A percentile compares a stretch with the other conserved stretches of the same genome.
Conservation (phyloP, 2,888 invertebrate species). For the Pherbina coryleti region DNA sequence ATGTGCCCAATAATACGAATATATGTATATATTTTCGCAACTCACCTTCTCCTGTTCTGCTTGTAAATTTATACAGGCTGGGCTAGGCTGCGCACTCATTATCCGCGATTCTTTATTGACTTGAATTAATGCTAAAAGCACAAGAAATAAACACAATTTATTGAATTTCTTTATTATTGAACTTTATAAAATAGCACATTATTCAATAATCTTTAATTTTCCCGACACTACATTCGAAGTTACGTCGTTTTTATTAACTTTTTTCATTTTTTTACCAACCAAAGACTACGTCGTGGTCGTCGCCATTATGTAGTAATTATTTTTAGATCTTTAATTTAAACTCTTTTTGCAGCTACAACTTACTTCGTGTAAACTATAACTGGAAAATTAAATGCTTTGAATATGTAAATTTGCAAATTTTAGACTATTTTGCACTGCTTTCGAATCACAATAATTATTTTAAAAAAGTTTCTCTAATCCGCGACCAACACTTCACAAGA, state of each 20-base stretch:
- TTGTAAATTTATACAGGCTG: constrained; percentile 76
- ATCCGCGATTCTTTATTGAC: constrained; percentile 52
- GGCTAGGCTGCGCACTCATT: constrained; percentile 84
- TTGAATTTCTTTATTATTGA: background rate
- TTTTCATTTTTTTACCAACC: constrained; percentile 41
- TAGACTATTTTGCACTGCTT: constrained; percentile 35
- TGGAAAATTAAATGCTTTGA: constrained; percentile 37
- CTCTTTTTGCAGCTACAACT: constrained; percentile 33
- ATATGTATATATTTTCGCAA: constrained; percentile 15
- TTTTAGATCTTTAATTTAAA: background rate
- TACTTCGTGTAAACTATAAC: constrained; percentile 39
- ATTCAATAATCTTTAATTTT: constrained; percentile 14
- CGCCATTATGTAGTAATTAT: constrained; percentile 24
- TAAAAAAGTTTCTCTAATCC: constrained; percentile 41
- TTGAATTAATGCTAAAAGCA: constrained; percentile 2
- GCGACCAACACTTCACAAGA: constrained; percentile 37
- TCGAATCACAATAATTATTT: constrained; percentile 45
- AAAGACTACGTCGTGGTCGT: constrained; percentile 23
- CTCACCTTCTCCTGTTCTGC: constrained; percentile 79
- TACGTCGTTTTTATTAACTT: constrained; percentile 4
- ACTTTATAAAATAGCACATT: background rate
- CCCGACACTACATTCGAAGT: background rate
- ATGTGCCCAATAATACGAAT: too few species aligned
- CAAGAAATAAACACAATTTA: constrained; percentile 10
- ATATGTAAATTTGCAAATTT: constrained; percentile 32